These are phyloP conservation scores for Chelonoidis abingdonii DNA, from an alignment of 2,113 vertebrate genomes.

Conservation along the genomic window DNA sequence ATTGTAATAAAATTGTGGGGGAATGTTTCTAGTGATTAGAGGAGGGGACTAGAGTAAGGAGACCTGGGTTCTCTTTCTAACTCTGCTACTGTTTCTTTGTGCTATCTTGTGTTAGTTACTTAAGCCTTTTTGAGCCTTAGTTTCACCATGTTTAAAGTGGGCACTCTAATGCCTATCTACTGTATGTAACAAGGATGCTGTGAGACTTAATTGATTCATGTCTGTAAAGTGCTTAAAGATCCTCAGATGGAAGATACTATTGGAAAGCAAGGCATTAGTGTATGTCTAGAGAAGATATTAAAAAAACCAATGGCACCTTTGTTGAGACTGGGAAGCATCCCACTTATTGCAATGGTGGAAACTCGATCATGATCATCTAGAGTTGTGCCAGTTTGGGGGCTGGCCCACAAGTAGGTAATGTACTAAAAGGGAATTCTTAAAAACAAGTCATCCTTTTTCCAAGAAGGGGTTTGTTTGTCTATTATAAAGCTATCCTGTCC, in stretches of 20 bases:
- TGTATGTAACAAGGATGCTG: background rate
- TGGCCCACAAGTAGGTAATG: background rate
- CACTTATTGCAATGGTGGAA: background rate
- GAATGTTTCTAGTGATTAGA: background rate
- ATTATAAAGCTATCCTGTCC: background rate
- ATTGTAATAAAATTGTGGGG: rapidly evolving
- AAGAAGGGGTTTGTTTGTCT: background rate
- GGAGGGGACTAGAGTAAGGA: background rate
- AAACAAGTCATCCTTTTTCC: background rate
- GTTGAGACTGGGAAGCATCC: background rate
- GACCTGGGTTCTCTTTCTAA: background rate
- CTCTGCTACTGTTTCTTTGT: background rate
- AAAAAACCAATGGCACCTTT: background rate
- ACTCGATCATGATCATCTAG: background rate
- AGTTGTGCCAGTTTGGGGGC: background rate
- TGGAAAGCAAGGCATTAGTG: background rate
- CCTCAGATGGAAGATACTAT: background rate
- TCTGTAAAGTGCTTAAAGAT: background rate
- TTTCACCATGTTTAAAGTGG: background rate
- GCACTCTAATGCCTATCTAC: background rate
- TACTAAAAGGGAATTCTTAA: background rate
- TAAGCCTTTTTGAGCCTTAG: background rate
- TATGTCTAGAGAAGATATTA: background rate
- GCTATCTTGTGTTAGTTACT: rapidly evolving
- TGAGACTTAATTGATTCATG: background rate